Percentiles rank a stretch among this genome's conserved stretches.
These are phyloP conservation scores for Tachyglossus aculeatus DNA, from an alignment of 2,797 vertebrate genomes.

Conservation along the genomic window DNA sequence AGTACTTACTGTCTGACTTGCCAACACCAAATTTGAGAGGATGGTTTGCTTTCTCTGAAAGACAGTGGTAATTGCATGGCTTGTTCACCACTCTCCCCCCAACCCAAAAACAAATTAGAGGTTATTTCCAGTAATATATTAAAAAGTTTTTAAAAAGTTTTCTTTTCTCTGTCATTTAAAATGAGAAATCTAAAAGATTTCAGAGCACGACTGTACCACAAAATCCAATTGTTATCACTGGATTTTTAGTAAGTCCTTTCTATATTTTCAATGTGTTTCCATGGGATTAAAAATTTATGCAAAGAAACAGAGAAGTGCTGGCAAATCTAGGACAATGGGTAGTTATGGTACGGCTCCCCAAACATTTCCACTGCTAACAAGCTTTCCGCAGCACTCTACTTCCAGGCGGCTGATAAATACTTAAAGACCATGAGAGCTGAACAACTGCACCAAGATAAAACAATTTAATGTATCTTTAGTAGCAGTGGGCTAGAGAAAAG, in stretches of 20 bases:
- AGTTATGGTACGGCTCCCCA: not conserved
- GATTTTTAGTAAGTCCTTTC: slow-evolving; percentile 45
- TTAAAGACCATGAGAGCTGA: no score
- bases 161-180: slow-evolving; percentile 12
- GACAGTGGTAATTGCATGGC: slow-evolving; percentile 22
- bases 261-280: slow-evolving; percentile 33
- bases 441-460: no score
- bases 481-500: no score
- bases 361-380: slow-evolving; percentile 14
- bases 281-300: slow-evolving; percentile 63
- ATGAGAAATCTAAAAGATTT: slow-evolving; percentile 36
- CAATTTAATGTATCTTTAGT: no score
- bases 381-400: no score
- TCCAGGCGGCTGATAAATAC: no score
- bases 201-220: slow-evolving; percentile 29
- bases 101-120: not conserved
- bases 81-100: not conserved
- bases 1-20: not conserved
- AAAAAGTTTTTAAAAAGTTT: not conserved
- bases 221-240: slow-evolving; percentile 41
- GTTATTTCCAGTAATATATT: slow-evolving; percentile 38
- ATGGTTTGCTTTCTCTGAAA: slow-evolving; percentile 5
- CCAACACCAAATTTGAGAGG: not conserved
- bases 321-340: slow-evolving; percentile 1
- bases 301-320: slow-evolving; percentile 26